Base-by-base conservation (phyloP, 2,888 invertebrate genomes). In the Dryobotodes eremita region DNA sequence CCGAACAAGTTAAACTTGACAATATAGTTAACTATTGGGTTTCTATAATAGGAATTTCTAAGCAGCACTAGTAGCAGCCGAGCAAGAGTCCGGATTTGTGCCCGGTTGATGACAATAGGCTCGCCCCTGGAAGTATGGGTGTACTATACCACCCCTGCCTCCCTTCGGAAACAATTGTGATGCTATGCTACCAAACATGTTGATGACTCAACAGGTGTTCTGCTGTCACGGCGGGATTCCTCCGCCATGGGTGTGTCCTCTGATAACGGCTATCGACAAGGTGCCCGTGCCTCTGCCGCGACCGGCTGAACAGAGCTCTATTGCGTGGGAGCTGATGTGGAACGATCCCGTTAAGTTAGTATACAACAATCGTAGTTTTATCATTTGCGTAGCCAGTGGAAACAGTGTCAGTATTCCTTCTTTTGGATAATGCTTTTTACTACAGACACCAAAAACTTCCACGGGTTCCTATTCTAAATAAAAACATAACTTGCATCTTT, bases 201-300 rank as follows among this genome's bases (percentile, higher is more conserved):
- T 23, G 23, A 15, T 50, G 26, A 50, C 17, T 79, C 36, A 13
- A 3, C 90, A 98, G 98, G 97, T 98, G 71, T 98, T 98, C 91
- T 98, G 98, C 94, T 98, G 98, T 78, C 98, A 98, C 93, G 98
- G 98, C 26, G 98, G 98, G 13, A 98, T 98, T 78, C 98, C 98
- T 0, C 98, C 98, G 1, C 97, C 98, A 2, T 97, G 97, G 97
- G 95, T 97, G 82, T 98, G 98, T 87, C 98, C 98, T 0, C 95
- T 97, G 48, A 96, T 98, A 61, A 93, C 97, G 3, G 97, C 97
- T 23, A 98, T 98, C 55, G 97, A 98, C 91, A 97, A 97, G 79
- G 97, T 98, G 79, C 98, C 98, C 0, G 96, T 96, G 64, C 98
- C 98, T 0, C 94, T 98, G 62, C 92, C 95, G 46, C 97, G 97